Evolutionary conservation across 1,140 invertebrate species (phyloP).

Genomic region (Frieseomelitta varia): DNA sequence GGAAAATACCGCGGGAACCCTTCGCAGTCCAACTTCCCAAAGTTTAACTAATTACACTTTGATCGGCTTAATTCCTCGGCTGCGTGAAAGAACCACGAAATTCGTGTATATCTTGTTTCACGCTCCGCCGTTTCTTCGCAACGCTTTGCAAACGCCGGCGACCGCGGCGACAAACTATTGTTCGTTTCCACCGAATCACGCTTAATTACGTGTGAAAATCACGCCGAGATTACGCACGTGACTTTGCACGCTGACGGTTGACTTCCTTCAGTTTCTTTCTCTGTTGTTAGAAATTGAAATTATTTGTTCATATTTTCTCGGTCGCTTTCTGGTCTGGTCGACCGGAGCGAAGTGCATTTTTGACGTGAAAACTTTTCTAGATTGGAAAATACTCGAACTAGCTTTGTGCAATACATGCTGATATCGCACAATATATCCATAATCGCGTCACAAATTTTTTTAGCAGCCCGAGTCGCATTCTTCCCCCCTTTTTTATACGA

Average conservation of each 20-base stretch:
- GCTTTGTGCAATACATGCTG: no score
- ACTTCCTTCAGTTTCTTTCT: background rate
- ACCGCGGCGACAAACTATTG: background rate
- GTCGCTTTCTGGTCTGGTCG: no score
- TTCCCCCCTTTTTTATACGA: no score
- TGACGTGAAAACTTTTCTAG: no score
- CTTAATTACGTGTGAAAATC: background rate
- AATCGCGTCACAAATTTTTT: no score
- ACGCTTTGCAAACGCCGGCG: no score
- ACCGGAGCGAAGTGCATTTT: no score
- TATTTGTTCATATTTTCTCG: no score
- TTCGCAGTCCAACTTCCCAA: background rate
- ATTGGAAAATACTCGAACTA: no score
- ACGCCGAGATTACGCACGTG: background rate
- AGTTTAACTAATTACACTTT: conserved; percentile 42
- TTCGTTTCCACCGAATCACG: background rate
- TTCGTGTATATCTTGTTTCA: background rate
- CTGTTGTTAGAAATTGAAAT: background rate
- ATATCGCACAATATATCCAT: no score
- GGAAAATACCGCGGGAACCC: background rate
- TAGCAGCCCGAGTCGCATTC: no score
- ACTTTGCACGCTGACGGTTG: no score
- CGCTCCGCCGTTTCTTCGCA: background rate
- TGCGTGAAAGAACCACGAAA: conserved; percentile 31
- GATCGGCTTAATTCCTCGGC: conserved; percentile 35